phyloP scores from a whole-genome alignment of 2,113 vertebrate species.

The Dipodomys spectabilis region DNA sequence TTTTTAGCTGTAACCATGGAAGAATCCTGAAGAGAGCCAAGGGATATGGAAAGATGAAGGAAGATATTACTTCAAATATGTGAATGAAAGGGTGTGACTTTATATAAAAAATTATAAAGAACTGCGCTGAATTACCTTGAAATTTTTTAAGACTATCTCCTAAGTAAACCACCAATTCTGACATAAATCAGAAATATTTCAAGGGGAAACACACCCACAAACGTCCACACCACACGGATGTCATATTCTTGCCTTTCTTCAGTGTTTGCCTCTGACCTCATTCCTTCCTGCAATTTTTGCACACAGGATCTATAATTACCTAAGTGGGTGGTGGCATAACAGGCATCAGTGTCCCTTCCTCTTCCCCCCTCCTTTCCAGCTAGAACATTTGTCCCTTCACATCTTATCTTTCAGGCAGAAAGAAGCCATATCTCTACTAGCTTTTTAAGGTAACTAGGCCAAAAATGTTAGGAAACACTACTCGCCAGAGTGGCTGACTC shows the following conservation, averaged over 20 bases:
- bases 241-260: neutral
- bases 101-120: neutral
- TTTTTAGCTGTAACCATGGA: neutral
- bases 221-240: neutral
- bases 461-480: neutral
- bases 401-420: neutral
- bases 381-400: neutral
- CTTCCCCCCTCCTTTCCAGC: neutral
- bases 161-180: neutral
- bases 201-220: neutral
- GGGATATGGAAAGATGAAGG: neutral
- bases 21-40: neutral
- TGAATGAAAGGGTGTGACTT: neutral
- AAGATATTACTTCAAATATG: neutral
- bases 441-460: neutral
- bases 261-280: neutral
- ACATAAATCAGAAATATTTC: slow-evolving; percentile 5
- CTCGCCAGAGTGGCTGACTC: neutral
- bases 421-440: neutral
- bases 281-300: neutral
- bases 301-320: neutral
- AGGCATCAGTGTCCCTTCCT: neutral
- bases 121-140: neutral
- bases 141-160: slow-evolving; percentile 2
- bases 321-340: neutral